Conservation (phyloP, 2,113 vertebrate species). For the Eclectus roratus region DNA sequence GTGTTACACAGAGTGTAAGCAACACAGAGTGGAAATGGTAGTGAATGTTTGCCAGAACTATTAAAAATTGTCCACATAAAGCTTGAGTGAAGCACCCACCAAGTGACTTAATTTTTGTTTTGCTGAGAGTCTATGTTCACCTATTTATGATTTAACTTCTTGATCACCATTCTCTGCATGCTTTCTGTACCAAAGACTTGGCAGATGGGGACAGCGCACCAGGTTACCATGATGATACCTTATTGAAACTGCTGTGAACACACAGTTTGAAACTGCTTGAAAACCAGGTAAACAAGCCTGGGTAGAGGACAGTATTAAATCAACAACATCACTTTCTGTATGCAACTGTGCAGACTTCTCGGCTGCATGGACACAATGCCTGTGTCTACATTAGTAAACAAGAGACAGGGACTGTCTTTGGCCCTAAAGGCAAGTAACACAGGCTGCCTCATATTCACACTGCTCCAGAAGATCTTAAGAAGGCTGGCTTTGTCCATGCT, state of each 20-base stretch:
- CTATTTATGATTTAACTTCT: neutral
- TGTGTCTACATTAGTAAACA: neutral
- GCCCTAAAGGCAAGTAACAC: neutral
- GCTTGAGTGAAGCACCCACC: neutral
- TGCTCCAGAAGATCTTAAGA: neutral
- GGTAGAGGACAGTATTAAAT: neutral
- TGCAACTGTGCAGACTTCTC: accelerated
- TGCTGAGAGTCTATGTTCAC: neutral
- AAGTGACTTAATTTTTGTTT: neutral
- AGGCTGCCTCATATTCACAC: neutral
- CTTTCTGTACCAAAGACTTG: neutral
- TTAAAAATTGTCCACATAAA: neutral
- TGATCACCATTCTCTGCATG: neutral
- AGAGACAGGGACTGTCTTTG: neutral
- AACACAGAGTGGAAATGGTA: neutral
- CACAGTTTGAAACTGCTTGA: neutral
- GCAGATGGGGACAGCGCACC: neutral
- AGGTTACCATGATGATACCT: neutral
- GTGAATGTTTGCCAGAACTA: neutral
- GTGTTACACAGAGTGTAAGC: neutral
- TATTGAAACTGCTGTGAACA: neutral
- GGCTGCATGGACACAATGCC: neutral
- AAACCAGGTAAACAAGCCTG: neutral
- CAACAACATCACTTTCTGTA: neutral
- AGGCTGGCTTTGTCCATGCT: neutral